These are phyloP conservation scores for Babylonia areolata DNA, from an alignment of 1,140 invertebrate genomes.

Conservation along the genomic window DNA sequence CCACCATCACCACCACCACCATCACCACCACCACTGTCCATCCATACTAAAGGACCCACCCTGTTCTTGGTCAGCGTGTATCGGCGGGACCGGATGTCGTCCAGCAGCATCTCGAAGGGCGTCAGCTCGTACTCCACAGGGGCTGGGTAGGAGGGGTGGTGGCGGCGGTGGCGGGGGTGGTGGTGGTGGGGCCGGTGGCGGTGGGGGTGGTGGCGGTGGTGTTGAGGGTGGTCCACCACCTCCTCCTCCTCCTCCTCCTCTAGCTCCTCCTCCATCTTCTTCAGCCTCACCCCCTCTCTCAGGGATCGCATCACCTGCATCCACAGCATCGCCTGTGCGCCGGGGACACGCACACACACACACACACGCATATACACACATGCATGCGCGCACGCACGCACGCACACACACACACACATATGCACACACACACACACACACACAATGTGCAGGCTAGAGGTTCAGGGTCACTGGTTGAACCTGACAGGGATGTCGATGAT, in stretches of 20 bases:
- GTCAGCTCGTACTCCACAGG: constrained; percentile 93
- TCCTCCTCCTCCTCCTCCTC: no score
- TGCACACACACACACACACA: no score
- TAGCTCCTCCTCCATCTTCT: constrained; percentile 79
- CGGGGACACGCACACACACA: background rate
- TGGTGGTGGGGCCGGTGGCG: no score
- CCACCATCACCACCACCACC: no score
- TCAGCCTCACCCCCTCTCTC: constrained; percentile 90
- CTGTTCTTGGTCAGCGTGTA: constrained; percentile 83
- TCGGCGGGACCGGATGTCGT: constrained; percentile 92
- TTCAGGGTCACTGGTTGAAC: no score
- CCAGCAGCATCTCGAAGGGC: constrained; percentile 98
- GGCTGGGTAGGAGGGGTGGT: constrained; percentile 76
- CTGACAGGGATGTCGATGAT: no score
- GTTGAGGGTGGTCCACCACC: no score
- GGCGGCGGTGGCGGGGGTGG: no score
- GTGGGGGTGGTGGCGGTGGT: no score
- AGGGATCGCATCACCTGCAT: constrained; percentile 95
- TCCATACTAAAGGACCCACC: constrained; percentile 52
- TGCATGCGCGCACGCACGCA: background rate
- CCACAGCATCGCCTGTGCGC: constrained; percentile 91
- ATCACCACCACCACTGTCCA: no score
- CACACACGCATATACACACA: background rate
- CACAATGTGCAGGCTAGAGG: no score
- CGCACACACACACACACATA: no score